A percentile compares a stretch with the other conserved stretches of the same genome.
These are phyloP conservation scores for Illadopsis cleaveri DNA, from an alignment of 2,113 vertebrate species.

Conservation along the genomic window DNA sequence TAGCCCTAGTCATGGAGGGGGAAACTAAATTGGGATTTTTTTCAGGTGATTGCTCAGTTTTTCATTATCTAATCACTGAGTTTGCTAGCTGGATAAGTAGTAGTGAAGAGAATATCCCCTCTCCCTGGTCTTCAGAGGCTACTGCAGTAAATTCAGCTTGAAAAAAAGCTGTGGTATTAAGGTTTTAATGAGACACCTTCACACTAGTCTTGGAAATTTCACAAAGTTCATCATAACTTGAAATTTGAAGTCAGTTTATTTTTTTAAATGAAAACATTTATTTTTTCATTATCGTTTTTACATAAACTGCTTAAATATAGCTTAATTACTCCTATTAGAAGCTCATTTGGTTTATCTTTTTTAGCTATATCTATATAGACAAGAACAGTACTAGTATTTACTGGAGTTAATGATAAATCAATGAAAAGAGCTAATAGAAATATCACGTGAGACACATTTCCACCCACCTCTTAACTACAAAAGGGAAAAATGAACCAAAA, in stretches of 20 bases:
- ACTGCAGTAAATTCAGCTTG: conserved; percentile 6
- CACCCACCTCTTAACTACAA: neutral
- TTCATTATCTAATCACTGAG: neutral
- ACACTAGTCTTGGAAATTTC: neutral
- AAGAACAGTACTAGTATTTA: neutral
- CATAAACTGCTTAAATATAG: neutral
- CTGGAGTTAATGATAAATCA: neutral
- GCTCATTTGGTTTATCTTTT: neutral
- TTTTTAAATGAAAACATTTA: neutral
- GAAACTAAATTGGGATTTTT: neutral
- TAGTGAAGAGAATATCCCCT: neutral
- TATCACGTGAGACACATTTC: neutral
- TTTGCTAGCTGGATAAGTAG: neutral
- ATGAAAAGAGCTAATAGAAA: neutral
- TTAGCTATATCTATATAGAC: neutral
- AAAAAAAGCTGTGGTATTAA: neutral
- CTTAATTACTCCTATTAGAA: neutral
- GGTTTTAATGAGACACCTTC: neutral
- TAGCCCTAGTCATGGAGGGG: neutral
- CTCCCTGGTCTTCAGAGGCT: neutral
- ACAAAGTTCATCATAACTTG: neutral
- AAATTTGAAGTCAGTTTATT: neutral
- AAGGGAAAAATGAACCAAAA: neutral
- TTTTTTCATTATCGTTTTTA: neutral
- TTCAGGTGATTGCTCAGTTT: neutral